A percentile compares a stretch with the other conserved stretches of the same genome.
These are phyloP conservation scores for Rhabdophis nuchalis DNA, from an alignment of 2,797 vertebrate genomes.

Conservation along the genomic window DNA sequence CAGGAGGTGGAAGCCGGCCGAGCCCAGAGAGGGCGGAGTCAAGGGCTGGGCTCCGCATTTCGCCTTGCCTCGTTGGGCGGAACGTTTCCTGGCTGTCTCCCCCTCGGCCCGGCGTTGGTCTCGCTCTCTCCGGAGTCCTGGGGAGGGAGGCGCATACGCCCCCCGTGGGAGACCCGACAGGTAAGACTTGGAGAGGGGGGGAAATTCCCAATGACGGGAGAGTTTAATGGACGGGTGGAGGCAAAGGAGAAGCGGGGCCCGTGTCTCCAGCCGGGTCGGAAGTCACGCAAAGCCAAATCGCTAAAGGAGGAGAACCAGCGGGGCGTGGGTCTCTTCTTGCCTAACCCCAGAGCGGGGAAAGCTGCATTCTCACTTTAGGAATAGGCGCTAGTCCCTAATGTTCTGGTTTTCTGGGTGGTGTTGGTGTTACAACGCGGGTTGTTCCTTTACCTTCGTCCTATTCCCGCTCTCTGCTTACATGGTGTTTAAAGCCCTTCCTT, in stretches of 20 bases:
- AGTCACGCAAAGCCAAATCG: background rate
- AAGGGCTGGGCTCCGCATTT: background rate
- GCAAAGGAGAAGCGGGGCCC: no score
- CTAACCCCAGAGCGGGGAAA: background rate
- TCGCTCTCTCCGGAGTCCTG: background rate
- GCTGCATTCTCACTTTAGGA: background rate
- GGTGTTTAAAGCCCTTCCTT: background rate
- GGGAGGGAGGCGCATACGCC: background rate
- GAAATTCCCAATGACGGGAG: background rate
- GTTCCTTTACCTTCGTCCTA: background rate
- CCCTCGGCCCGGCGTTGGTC: background rate
- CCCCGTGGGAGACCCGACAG: background rate
- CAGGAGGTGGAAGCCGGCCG: background rate
- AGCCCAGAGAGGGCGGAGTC: background rate
- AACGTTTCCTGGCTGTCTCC: background rate
- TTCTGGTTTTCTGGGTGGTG: background rate
- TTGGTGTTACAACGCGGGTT: background rate
- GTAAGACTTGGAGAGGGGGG: background rate
- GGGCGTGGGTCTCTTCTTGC: background rate
- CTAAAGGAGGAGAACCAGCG: background rate
- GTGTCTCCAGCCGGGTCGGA: background rate
- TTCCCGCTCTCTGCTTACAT: background rate
- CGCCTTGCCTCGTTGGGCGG: background rate
- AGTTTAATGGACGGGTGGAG: background rate
- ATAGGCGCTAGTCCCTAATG: no score